Percentiles rank a stretch among this genome's conserved stretches.
phyloP scores from a whole-genome alignment of 2,113 vertebrate species.

The Indicator indicator region DNA sequence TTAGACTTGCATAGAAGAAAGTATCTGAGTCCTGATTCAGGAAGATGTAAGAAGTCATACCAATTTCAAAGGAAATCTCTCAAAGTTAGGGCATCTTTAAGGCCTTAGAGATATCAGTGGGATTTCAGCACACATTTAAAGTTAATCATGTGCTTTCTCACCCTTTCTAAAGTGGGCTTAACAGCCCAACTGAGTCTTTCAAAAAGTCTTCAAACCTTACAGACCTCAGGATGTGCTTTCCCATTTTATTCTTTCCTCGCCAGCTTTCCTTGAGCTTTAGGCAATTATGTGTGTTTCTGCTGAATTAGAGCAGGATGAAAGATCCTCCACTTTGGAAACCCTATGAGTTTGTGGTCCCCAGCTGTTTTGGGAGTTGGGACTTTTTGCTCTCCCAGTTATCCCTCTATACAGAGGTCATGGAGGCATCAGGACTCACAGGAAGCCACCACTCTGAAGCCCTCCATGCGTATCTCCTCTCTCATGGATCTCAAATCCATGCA shows the following conservation, averaged over 20 bases:
- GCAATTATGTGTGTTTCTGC: background rate
- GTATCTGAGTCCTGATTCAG: background rate
- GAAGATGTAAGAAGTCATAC: background rate
- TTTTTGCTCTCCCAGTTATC: background rate
- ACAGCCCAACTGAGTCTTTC: background rate
- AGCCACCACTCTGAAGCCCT: background rate
- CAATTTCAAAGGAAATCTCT: background rate
- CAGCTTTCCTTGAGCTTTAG: background rate
- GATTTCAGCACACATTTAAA: background rate
- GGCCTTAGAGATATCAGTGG: background rate
- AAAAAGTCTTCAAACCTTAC: background rate
- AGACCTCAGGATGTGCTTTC: background rate
- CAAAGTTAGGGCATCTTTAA: background rate
- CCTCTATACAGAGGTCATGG: background rate
- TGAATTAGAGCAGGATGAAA: background rate
- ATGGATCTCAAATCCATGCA: background rate
- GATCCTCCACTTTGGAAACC: background rate
- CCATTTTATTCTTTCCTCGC: background rate
- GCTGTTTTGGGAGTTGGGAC: background rate
- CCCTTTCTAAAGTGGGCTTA: background rate
- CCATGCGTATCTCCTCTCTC: background rate
- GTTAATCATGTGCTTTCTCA: background rate
- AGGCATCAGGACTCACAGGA: fast-evolving
- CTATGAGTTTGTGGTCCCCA: background rate
- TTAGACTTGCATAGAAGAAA: background rate